Conservation (phyloP, 2,113 vertebrate genomes). For the Philantomba maxwellii region DNA sequence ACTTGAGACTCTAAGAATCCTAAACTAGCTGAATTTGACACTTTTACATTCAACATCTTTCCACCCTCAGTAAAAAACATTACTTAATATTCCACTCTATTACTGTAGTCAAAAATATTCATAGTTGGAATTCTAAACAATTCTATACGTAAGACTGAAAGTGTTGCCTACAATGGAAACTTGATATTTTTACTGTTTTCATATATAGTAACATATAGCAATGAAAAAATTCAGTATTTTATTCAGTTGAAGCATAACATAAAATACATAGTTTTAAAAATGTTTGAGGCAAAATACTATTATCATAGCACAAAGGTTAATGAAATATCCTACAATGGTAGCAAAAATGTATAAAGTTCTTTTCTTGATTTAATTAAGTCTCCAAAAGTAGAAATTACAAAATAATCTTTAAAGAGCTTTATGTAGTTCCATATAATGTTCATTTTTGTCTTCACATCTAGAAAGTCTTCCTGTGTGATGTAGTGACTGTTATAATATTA, state of each 20-base stretch:
- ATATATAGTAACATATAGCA: neutral
- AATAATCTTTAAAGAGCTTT: neutral
- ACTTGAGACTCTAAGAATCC: neutral
- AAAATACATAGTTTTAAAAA: constrained; percentile 17
- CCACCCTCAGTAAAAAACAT: neutral
- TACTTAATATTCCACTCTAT: neutral
- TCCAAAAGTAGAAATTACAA: constrained; percentile 19
- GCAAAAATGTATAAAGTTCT: constrained; percentile 8
- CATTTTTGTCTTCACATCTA: neutral
- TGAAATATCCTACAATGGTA: neutral
- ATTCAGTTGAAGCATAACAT: constrained; percentile 15
- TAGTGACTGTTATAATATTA: neutral
- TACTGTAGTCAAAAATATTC: neutral
- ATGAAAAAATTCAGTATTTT: constrained; percentile 31
- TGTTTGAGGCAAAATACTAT: constrained; percentile 7
- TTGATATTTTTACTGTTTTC: neutral
- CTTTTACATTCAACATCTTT: neutral
- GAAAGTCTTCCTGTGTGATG: neutral
- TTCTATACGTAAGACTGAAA: neutral
- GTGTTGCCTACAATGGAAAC: neutral
- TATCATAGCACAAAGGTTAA: constrained; percentile 4
- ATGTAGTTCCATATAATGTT: neutral
- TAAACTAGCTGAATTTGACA: neutral
- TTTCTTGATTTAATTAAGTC: constrained; percentile 19
- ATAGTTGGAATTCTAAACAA: neutral